A percentile compares a stretch with the other conserved stretches of the same genome.
phyloP scores from a whole-genome alignment of 2,113 vertebrate species.

The Stictonetta naevosa region DNA sequence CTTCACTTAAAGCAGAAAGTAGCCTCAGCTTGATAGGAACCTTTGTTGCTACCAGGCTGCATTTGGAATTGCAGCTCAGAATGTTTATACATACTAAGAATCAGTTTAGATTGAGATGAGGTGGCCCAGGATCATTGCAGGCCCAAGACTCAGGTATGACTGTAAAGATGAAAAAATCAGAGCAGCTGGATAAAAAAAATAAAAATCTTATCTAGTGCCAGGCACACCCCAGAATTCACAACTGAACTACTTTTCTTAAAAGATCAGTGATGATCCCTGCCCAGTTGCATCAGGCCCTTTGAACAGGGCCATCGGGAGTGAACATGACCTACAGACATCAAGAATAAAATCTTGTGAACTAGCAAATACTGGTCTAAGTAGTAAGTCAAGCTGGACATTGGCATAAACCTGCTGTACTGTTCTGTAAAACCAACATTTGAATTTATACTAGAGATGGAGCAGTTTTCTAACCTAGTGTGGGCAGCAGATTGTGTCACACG shows the following conservation, averaged over 20 bases:
- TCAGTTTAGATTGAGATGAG: background rate
- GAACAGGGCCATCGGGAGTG: background rate
- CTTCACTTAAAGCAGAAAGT: background rate
- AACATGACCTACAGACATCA: accelerated
- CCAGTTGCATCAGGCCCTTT: background rate
- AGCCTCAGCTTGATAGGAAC: background rate
- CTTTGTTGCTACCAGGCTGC: background rate
- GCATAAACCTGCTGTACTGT: background rate
- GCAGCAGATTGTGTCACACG: background rate
- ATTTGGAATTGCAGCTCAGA: background rate
- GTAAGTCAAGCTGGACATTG: background rate
- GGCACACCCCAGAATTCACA: background rate
- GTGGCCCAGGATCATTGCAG: background rate
- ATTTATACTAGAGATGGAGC: background rate
- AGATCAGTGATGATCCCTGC: background rate
- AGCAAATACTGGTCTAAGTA: background rate
- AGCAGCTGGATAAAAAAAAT: background rate
- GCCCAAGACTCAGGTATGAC: background rate
- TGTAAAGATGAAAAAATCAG: background rate
- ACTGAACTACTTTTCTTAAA: background rate
- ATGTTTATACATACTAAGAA: background rate
- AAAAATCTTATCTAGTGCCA: background rate
- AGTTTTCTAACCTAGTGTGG: background rate
- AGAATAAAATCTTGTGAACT: background rate
- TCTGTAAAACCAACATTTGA: background rate